phyloP scores from a whole-genome alignment of 2,797 vertebrate species.

The Vespertilio murinus region DNA sequence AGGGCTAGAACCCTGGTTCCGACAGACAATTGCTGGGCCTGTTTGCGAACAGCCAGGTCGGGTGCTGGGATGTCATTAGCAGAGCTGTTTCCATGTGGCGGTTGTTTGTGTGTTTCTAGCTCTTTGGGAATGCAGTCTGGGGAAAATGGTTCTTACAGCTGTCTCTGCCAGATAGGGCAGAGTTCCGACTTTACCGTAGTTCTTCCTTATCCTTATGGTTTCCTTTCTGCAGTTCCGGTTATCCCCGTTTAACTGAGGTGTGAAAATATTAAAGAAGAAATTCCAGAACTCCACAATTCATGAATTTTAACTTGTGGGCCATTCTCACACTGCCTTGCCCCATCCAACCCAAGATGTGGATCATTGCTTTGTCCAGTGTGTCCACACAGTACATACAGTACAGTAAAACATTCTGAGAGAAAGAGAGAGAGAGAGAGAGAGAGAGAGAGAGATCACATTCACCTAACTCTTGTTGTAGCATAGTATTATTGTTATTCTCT shows the following conservation, averaged over 20 bases:
- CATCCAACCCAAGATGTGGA: too few relatives aligned
- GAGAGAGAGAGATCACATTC: neutral
- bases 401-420: neutral
- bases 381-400: fast-evolving
- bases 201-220: neutral
- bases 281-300: neutral
- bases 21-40: too few relatives aligned
- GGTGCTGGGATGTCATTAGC: too few relatives aligned
- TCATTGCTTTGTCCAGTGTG: neutral
- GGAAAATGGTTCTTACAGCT: neutral
- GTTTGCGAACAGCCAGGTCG: too few relatives aligned
- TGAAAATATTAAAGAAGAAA: too few relatives aligned
- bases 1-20: too few relatives aligned
- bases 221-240: neutral
- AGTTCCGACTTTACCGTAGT: neutral
- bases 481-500: neutral
- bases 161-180: neutral
- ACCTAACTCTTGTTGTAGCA: neutral
- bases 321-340: neutral
- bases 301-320: fast-evolving
- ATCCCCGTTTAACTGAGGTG: neutral
- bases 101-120: neutral
- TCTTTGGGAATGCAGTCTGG: neutral
- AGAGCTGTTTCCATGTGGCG: neutral
- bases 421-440: too few relatives aligned